These are phyloP conservation scores for Urosaurus nigricauda DNA, from an alignment of 2,797 vertebrate species.

Conservation along the genomic window DNA sequence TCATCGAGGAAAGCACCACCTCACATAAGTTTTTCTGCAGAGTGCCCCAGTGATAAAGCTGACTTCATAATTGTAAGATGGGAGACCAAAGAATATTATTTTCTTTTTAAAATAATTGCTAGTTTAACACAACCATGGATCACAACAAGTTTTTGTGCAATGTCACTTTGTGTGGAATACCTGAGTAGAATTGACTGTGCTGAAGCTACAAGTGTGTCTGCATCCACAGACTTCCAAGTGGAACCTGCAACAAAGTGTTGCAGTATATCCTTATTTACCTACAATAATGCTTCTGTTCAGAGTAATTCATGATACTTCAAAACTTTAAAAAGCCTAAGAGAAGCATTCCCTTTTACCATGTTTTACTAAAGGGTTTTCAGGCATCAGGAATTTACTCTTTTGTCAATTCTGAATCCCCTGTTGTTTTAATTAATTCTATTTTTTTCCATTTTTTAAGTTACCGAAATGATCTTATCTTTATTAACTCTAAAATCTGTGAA, in stretches of 20 bases:
- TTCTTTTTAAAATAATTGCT: conserved; percentile 50
- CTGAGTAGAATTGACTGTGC: conserved; percentile 23
- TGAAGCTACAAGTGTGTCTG: background rate
- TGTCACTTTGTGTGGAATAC: conserved; percentile 16
- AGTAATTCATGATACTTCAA: too few species aligned
- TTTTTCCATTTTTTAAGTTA: too few species aligned
- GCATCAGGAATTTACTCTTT: too few species aligned
- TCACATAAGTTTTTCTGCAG: conserved; percentile 29
- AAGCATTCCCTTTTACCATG: too few species aligned
- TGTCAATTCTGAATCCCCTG: too few species aligned
- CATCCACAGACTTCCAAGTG: background rate
- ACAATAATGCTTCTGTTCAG: background rate
- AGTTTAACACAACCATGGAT: conserved; percentile 37
- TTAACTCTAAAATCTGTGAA: too few species aligned
- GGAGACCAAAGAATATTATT: background rate
- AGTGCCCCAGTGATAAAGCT: conserved; percentile 22
- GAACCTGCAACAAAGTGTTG: background rate
- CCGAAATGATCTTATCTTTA: too few species aligned
- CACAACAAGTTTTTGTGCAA: conserved; percentile 37
- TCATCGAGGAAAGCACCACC: conserved; percentile 40
- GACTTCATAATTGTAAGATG: conserved; percentile 43
- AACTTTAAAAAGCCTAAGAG: background rate
- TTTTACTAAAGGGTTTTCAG: too few species aligned
- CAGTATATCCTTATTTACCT: background rate
- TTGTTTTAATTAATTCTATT: too few species aligned